Evolutionary conservation across 2,888 invertebrate genomes (phyloP), one percentile per base, ranked within the genome.

Genomic region (Pocota personata): DNA sequence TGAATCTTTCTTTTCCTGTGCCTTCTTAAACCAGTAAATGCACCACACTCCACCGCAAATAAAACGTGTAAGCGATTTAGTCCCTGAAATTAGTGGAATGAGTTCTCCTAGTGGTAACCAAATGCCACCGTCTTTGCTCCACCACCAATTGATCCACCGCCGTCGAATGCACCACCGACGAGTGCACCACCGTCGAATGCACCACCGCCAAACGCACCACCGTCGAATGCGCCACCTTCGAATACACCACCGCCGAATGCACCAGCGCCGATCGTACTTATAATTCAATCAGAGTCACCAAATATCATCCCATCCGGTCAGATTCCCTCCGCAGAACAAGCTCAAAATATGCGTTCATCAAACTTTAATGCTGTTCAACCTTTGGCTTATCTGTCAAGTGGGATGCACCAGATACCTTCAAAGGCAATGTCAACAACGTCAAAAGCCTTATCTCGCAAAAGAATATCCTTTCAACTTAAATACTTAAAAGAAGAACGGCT

Each of bases 11-110:
- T 48, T 50, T 27, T 16, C 66, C 57, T 69, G 40, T 60, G 58
- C 58, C 60, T 48, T 72, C 50, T 21, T 24, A 58, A 48, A 10
- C 58, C 48, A 60, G 48, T 27, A 46, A 72, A 72, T 72, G 58
- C 24, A 32, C 12, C 57, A 46, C 1, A 46, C 24, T 10, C 57
- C 57, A 16, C 69, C 72, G 48, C 72, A 35, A 50, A 16, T 48
- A 60, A 14, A 14, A 16, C n/a, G 7, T 32, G 8, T 16, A 6
- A 19, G 27, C 24, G 58, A 72, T 37, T 37, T 60, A 72, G 50
- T 60, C 72, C 24, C n/a, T 37, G 19, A 62, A 62, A 58, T 27
- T 6, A 43, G 8, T 27, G 14, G 2, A 60, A 58, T 37, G 7
- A 60, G 24, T 24, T 24, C 24, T 24, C 24, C 60, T 27, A 46